Evolutionary conservation across 1,140 invertebrate species (phyloP).

Genomic region (Drosophila sucinea): DNA sequence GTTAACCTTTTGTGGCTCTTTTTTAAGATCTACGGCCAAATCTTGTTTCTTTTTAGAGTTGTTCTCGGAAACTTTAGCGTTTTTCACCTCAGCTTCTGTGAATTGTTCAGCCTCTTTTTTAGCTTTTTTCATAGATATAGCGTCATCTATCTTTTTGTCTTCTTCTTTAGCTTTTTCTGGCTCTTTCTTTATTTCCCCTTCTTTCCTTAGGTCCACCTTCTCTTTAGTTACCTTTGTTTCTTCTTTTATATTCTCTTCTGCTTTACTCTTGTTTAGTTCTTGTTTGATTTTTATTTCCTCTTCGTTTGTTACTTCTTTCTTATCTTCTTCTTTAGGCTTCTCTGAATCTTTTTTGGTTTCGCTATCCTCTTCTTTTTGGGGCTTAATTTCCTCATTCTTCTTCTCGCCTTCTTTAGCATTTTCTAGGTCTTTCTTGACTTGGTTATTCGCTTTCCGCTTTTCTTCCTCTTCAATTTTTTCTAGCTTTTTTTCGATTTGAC

Average conservation of each 20-base stretch:
- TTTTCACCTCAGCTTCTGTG: no score
- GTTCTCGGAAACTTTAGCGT: no score
- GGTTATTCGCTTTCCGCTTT: neutral
- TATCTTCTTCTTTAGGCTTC: neutral
- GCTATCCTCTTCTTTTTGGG: neutral
- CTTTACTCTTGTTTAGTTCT: no score
- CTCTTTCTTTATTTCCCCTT: constrained; percentile 4
- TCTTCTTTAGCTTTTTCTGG: neutral
- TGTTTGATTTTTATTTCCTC: no score
- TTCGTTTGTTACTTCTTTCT: no score
- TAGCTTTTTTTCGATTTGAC: constrained; percentile 1
- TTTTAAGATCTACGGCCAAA: neutral
- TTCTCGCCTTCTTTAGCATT: neutral
- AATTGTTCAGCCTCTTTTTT: neutral
- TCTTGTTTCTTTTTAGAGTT: no score
- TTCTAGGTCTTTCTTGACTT: neutral
- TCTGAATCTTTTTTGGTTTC: neutral
- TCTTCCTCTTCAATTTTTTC: neutral
- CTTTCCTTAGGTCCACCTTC: no score
- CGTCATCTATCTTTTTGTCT: neutral
- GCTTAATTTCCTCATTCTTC: neutral
- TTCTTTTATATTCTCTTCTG: no score
- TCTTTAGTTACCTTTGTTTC: no score
- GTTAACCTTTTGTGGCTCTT: neutral
- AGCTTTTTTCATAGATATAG: neutral